Evolutionary conservation across 2,888 invertebrate genomes (phyloP), one percentile per base, ranked within the genome.

Genomic region (Sphaeridia pumilis): DNA sequence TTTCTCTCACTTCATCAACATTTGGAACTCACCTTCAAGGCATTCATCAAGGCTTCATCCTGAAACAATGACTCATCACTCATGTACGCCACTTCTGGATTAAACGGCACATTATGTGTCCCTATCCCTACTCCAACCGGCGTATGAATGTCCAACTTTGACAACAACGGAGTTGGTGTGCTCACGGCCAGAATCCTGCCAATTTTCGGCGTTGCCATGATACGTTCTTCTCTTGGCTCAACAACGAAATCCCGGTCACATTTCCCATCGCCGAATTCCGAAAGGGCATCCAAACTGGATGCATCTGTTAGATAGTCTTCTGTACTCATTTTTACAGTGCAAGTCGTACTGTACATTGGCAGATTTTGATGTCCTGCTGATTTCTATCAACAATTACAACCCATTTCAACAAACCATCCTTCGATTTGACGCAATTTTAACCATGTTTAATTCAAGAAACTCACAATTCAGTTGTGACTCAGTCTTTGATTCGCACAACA

Each of bases 271-370:
- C 46, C 46, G 20, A 28, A 31, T 4, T 50, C 45, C 4, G 57
- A 57, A 22, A 52, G 31, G 1, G 52, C 52, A 49, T 55, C 58
- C 20, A 58, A 42, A 38, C 52, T 55, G n/a, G 50, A 53, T 10
- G 53, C 45, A 43, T 61, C 59, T 1, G 61, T 59, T 27, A 54
- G 53, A 45, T 55, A 58, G 24, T 56, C 58, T 3, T 52, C 52
- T 17, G 34, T 27, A 21, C 42, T 48, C 50, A 50, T 50, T 27
- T 28, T 46, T 20, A n/a, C n/a, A n/a, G n/a, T n/a, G n/a, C n/a
- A n/a, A n/a, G n/a, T n/a, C n/a, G n/a, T n/a, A n/a, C n/a, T n/a
- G n/a, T n/a, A n/a, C n/a, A n/a, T n/a, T n/a, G n/a, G n/a, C n/a
- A n/a, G n/a, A n/a, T n/a, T n/a, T n/a, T n/a, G n/a, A n/a, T n/a